These are phyloP conservation scores for Amiota communis DNA, from an alignment of 2,888 invertebrate genomes.

Conservation along the genomic window DNA sequence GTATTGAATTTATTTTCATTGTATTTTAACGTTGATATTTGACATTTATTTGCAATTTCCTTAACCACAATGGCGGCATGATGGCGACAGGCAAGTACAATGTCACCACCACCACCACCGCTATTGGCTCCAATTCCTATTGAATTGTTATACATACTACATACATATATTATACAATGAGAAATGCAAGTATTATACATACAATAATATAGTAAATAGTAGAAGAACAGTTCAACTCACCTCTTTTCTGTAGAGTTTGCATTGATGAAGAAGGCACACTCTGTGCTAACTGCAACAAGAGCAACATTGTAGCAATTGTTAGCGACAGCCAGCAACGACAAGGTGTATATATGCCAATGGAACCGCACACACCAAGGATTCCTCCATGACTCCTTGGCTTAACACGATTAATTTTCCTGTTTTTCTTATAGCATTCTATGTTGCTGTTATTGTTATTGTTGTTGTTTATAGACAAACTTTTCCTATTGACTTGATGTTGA, in stretches of 20 bases:
- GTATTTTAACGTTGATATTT: conserved; percentile 41
- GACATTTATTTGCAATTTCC: conserved; percentile 67
- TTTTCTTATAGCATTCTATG: conserved; percentile 1
- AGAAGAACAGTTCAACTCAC: conserved; percentile 53
- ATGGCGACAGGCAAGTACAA: conserved; percentile 11
- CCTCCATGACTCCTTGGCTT: conserved; percentile 33
- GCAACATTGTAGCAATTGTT: conserved; percentile 57
- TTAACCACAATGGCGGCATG: conserved; percentile 26
- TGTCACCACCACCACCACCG: neutral
- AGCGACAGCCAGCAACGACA: conserved; percentile 55
- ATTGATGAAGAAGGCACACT: conserved; percentile 71
- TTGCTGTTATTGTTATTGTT: too few relatives aligned
- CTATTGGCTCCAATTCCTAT: neutral
- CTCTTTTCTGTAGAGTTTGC: conserved; percentile 72
- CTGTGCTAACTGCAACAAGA: conserved; percentile 69
- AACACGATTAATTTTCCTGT: conserved; percentile 2
- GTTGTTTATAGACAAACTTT: neutral
- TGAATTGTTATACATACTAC: neutral
- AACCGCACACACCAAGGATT: too few relatives aligned
- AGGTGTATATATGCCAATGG: conserved; percentile 28
- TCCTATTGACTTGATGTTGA: neutral
- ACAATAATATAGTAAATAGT: neutral
- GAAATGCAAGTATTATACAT: too few relatives aligned
- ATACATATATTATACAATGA: neutral
- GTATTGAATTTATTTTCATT: conserved; percentile 12